Percentiles rank a stretch among this genome's conserved stretches.
Evolutionary conservation across 2,113 vertebrate species (phyloP).

Genomic region (Neogale vison): DNA sequence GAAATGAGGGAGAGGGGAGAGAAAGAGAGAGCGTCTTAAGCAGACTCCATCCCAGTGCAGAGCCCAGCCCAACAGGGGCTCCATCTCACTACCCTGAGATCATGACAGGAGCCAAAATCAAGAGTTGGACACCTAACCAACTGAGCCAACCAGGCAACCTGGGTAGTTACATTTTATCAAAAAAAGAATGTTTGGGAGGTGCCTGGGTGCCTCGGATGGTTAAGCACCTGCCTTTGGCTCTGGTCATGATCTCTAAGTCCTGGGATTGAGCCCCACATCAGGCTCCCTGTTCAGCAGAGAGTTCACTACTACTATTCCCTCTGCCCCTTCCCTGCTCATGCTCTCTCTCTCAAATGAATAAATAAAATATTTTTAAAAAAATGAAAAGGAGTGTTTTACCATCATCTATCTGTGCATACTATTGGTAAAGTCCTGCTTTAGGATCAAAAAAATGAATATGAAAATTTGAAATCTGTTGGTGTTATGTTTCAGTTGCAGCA

Average conservation of each 20-base stretch:
- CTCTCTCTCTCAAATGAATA: neutral
- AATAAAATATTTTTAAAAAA: neutral
- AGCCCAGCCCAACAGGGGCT: neutral
- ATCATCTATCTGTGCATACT: neutral
- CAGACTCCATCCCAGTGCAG: neutral
- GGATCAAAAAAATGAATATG: constrained; percentile 11
- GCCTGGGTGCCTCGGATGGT: neutral
- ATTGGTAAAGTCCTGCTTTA: neutral
- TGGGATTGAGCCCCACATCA: neutral
- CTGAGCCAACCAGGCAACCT: neutral
- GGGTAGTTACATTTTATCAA: neutral
- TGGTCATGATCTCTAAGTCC: neutral
- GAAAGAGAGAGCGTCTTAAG: neutral
- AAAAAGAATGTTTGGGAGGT: neutral
- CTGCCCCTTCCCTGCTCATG: neutral
- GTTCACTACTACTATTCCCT: neutral
- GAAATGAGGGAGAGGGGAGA: neutral
- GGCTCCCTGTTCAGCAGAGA: neutral
- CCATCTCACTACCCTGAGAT: neutral
- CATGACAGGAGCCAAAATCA: neutral
- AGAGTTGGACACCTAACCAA: neutral
- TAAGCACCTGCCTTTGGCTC: neutral
- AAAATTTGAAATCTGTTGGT: constrained; percentile 21
- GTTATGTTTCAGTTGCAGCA: neutral
- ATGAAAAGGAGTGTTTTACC: neutral